Percentiles rank a stretch among this genome's conserved stretches.
Conservation (phyloP, 2,113 vertebrate species). For the Thermophis baileyi region DNA sequence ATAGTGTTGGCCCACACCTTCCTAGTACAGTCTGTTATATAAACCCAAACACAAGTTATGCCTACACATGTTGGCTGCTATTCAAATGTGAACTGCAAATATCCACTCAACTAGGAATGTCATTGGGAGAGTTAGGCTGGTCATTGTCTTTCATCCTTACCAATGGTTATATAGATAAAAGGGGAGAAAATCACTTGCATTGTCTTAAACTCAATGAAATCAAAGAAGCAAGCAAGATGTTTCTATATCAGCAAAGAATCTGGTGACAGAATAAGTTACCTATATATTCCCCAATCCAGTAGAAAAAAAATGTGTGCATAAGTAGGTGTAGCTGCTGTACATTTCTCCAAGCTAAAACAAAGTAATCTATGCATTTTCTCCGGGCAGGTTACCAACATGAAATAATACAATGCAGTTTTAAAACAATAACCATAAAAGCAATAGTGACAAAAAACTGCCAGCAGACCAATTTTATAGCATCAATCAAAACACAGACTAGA, state of each 20-base stretch:
- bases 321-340: too few relatives aligned
- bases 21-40: neutral
- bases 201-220: neutral
- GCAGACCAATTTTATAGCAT: neutral
- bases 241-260: neutral
- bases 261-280: neutral
- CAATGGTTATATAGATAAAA: neutral
- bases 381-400: neutral
- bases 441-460: neutral
- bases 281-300: neutral
- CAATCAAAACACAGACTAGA: neutral
- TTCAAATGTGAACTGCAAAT: neutral
- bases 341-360: neutral
- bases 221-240: neutral
- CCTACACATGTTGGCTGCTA: neutral
- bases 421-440: neutral
- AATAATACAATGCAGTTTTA: neutral
- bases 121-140: neutral
- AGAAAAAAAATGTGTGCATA: neutral
- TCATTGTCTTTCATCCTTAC: neutral
- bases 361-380: neutral
- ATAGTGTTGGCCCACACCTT: neutral
- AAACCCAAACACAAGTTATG: neutral
- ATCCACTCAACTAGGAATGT: neutral
- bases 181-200: neutral